Evolutionary conservation across 2,888 invertebrate genomes (phyloP).

Genomic region (Ennomos erosarius): DNA sequence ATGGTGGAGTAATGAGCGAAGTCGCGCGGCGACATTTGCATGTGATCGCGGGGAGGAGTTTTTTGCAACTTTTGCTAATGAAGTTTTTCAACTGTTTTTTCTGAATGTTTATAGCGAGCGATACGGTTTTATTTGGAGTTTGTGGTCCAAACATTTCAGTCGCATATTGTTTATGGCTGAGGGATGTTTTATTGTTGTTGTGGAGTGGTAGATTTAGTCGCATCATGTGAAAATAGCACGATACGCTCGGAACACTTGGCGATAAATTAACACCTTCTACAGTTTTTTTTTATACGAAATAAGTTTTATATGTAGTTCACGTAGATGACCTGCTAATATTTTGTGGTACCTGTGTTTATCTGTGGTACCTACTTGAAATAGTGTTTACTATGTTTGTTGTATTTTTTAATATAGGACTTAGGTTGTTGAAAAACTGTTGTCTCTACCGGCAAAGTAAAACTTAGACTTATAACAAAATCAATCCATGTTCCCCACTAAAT

Average conservation of each 20-base stretch:
- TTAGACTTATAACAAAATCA: conserved; percentile 1
- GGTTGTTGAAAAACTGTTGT: no score
- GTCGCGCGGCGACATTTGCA: conserved; percentile 80
- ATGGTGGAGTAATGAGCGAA: conserved; percentile 78
- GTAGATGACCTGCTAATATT: no score
- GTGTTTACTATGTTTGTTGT: no score
- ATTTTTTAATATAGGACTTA: no score
- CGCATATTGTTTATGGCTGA: conserved; percentile 72
- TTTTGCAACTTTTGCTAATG: conserved; percentile 77
- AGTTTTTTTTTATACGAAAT: conserved; percentile 8
- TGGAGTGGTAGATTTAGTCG: conserved; percentile 63
- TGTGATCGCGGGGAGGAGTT: conserved; percentile 71
- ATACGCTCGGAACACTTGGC: conserved; percentile 29
- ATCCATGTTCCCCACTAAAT: conserved; percentile 7
- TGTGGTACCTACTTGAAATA: no score
- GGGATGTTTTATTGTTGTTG: conserved; percentile 72
- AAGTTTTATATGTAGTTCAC: not conserved
- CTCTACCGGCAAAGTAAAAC: conserved; percentile 1
- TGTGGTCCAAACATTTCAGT: conserved; percentile 82
- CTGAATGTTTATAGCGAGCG: conserved; percentile 69
- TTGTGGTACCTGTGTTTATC: no score
- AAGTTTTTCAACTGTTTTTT: conserved; percentile 75
- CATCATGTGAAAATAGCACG: conserved; percentile 58
- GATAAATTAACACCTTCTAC: conserved; percentile 8
- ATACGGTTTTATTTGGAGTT: conserved; percentile 77